Conservation (phyloP, 2,797 vertebrate genomes). For the Columba guinea region DNA sequence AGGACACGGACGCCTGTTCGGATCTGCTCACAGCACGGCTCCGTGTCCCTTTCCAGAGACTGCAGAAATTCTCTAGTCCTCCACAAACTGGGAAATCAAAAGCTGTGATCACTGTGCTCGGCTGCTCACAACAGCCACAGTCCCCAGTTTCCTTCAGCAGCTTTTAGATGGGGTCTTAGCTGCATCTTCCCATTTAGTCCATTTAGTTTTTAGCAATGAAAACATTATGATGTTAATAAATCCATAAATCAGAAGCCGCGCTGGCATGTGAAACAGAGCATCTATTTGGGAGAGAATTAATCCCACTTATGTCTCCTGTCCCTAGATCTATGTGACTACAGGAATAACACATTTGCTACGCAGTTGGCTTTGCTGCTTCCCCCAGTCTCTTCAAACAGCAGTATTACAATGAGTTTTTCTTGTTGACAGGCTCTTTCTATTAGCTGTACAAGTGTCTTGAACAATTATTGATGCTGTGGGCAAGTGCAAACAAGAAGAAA, state of each 20-base stretch:
- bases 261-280: not conserved
- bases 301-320: not conserved
- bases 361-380: not conserved
- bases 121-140: not conserved
- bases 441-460: slow-evolving; percentile 18
- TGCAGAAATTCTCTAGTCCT: not conserved
- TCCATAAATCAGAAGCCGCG: not conserved
- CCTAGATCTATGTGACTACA: not conserved
- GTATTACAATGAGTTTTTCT: slow-evolving; percentile 16
- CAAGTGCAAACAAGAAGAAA: not conserved
- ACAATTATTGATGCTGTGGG: slow-evolving; percentile 27
- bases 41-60: not conserved
- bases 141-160: not conserved
- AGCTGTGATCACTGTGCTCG: fast-evolving
- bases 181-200: not conserved
- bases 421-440: slow-evolving; percentile 17
- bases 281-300: slow-evolving; percentile 4
- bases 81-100: not conserved
- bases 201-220: not conserved
- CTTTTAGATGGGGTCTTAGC: not conserved
- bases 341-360: not conserved
- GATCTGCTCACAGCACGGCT: not conserved
- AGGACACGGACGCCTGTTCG: not conserved
- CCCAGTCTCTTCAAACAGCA: not conserved
- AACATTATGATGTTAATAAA: not conserved